Evolutionary conservation across 2,113 vertebrate genomes (phyloP), one percentile per base, ranked within the genome.

Genomic region (Drymodes brunneopygia): DNA sequence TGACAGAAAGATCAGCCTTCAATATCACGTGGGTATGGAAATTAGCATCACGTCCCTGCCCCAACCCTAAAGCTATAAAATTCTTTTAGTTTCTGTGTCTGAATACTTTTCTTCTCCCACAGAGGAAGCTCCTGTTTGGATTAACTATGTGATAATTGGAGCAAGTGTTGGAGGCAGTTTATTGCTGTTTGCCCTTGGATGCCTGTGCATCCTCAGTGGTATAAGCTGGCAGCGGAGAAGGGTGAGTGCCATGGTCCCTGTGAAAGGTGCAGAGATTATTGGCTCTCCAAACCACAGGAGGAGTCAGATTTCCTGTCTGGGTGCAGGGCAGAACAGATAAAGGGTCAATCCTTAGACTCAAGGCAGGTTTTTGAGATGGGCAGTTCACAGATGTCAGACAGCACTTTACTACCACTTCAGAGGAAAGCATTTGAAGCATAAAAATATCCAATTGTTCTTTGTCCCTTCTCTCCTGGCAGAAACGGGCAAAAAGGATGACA

Each of bases 391-490:
- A 70, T n/a, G 24, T 72, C 77, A 72, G 77, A 27, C 31, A 44
- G 40, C 36, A 15, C 22, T 53, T 80, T 48, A 36, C 20, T 48
- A 27, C 35, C 36, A 21, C 44, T 81, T 91, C 44, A 62, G 56
- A 86, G 40, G 64, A 79, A 86, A 87, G 25, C 42, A 50, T 57
- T 31, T 70, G 64, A 75, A 77, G 28, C 42, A 69, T 51, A 42
- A 91, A 95, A 85, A 67, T 29, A 74, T 13, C 48, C 54, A 56
- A 11, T 48, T 5, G 0, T 58, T 77, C 53, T 75, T 69, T 97
- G 42, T 81, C 11, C 47, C 29, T 88, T 97, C 75, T 97, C 64
- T 96, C 73, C 72, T 96, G 92, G 71, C 97, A 98, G 98, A 93
- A 86, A 93, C 93, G 51, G 33, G 87, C 96, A 81, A 90, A 75